Percentiles rank a stretch among this genome's conserved stretches.
Conservation (phyloP, 1,140 invertebrate genomes). For the Trachymyrmex cornetzi region DNA sequence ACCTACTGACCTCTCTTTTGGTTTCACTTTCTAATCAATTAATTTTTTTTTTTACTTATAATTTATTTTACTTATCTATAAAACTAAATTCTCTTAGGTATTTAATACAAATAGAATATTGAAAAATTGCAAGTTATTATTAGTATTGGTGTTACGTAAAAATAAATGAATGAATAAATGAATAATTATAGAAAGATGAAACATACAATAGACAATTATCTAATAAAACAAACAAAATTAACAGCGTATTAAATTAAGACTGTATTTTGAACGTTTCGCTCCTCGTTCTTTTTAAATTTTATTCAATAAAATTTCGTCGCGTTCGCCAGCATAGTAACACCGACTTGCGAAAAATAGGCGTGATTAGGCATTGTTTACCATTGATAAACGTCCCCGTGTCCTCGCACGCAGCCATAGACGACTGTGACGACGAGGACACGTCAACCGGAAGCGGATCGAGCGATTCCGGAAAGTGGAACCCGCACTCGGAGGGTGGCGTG, state of each 20-base stretch:
- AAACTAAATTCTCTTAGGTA: not conserved
- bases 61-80: not conserved
- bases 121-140: not conserved
- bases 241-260: not conserved
- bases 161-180: not conserved
- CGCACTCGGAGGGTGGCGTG: constrained; percentile 68
- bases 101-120: not conserved
- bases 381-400: constrained; percentile 47
- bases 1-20: not conserved
- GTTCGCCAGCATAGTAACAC: constrained; percentile 21
- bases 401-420: constrained; percentile 72
- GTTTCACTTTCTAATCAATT: not conserved
- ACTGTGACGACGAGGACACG: constrained; percentile 76
- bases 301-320: not conserved
- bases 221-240: not conserved
- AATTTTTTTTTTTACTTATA: not conserved
- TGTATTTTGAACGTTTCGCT: not conserved
- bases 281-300: not conserved
- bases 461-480: constrained; percentile 74
- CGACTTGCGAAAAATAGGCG: not conserved
- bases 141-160: not conserved
- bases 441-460: constrained; percentile 79
- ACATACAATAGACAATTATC: not conserved
- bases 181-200: not conserved
- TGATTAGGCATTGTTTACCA: not conserved